Evolutionary conservation across 1,140 invertebrate species (phyloP).

Genomic region (Philopotamus ludificatus): DNA sequence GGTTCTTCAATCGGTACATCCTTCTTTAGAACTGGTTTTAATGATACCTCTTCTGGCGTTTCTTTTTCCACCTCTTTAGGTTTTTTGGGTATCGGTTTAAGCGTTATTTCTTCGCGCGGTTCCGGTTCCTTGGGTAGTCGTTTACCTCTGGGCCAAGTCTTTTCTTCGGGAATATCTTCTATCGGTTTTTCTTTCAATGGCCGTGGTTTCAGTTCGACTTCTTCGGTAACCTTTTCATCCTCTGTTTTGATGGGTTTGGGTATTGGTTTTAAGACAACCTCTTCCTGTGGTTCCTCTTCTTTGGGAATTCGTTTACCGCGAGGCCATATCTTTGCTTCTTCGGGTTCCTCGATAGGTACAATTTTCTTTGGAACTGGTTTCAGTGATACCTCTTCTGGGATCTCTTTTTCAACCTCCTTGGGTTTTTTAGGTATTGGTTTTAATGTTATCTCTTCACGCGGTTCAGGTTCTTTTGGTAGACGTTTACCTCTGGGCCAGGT

Average conservation of each 20-base stretch:
- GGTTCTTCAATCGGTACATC: slow-evolving; percentile 46
- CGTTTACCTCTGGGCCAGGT: slow-evolving; percentile 51
- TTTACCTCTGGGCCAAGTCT: slow-evolving; percentile 51
- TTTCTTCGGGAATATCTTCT: slow-evolving; percentile 49
- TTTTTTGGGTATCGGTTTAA: slow-evolving; percentile 55
- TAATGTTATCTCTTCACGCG: slow-evolving; percentile 46
- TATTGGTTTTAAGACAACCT: slow-evolving; percentile 41
- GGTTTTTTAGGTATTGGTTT: slow-evolving; percentile 49
- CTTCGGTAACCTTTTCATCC: slow-evolving; percentile 48
- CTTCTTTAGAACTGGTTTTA: slow-evolving; percentile 47
- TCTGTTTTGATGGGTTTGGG: slow-evolving; percentile 44
- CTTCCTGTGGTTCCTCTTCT: slow-evolving; percentile 47
- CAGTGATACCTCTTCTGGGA: slow-evolving; percentile 44
- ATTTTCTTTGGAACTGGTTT: slow-evolving; percentile 44
- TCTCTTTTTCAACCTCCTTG: slow-evolving; percentile 42
- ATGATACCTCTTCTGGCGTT: slow-evolving; percentile 48
- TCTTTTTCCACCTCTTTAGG: slow-evolving; percentile 44
- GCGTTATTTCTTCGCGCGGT: slow-evolving; percentile 50
- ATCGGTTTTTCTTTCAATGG: slow-evolving; percentile 35
- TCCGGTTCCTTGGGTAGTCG: slow-evolving; percentile 47
- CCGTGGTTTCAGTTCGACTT: slow-evolving; percentile 27
- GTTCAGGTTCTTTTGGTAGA: slow-evolving; percentile 45
- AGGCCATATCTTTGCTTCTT: slow-evolving; percentile 51
- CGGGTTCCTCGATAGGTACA: slow-evolving; percentile 44
- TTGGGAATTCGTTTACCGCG: slow-evolving; percentile 49